Conservation (phyloP, 2,113 vertebrate species). For the Aepyceros melampus region DNA sequence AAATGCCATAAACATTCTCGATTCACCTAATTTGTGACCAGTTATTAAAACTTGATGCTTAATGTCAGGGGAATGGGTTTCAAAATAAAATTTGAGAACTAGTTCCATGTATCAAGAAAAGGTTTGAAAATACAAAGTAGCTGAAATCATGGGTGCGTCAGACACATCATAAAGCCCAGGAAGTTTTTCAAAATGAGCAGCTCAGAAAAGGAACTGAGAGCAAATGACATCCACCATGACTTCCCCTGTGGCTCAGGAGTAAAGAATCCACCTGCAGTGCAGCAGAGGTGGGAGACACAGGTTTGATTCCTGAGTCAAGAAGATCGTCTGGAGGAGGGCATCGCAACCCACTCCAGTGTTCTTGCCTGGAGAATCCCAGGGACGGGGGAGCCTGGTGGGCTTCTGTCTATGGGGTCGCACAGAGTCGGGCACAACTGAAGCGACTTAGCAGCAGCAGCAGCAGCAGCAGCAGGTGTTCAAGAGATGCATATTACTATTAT, state of each 20-base stretch:
- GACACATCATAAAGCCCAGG: neutral
- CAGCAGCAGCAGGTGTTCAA: no score
- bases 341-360: neutral
- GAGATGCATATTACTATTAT: neutral
- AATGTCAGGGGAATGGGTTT: neutral
- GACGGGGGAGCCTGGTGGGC: neutral
- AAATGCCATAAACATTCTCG: neutral
- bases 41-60: neutral
- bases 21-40: neutral
- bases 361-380: neutral
- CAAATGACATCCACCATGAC: fast-evolving
- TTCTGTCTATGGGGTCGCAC: neutral
- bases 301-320: neutral
- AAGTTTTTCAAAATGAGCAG: neutral
- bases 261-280: neutral
- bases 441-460: no score
- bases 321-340: neutral
- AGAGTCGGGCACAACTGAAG: neutral
- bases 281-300: neutral
- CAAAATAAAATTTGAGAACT: neutral
- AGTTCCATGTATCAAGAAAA: neutral
- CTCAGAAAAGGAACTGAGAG: neutral
- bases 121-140: neutral
- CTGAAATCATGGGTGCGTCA: neutral
- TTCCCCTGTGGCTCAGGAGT: neutral